Evolutionary conservation across 2,888 invertebrate genomes (phyloP).

Genomic region (Polydrusus tereticollis): DNA sequence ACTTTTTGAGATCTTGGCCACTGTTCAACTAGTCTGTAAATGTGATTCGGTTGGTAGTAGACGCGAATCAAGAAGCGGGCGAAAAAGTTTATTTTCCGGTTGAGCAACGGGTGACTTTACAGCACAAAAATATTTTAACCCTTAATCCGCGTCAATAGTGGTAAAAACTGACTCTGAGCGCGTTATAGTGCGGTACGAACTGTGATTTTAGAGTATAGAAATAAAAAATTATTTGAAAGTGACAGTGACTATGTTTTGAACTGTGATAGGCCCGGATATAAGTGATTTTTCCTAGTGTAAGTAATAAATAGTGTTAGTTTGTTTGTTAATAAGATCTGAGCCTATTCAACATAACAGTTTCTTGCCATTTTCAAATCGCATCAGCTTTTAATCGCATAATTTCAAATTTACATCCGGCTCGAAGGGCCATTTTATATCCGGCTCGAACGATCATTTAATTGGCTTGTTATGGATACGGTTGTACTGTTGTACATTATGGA

Average conservation of each 20-base stretch:
- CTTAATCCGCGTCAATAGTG: background rate
- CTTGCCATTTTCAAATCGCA: too few species aligned
- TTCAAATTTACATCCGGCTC: too few species aligned
- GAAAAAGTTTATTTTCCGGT: background rate
- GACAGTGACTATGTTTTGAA: slow-evolving; percentile 25
- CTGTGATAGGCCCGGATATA: background rate
- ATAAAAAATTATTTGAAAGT: background rate
- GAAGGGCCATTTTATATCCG: too few species aligned
- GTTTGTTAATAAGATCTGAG: background rate
- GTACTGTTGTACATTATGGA: too few species aligned
- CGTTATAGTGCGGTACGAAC: background rate
- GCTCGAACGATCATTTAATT: too few species aligned
- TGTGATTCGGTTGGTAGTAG: background rate
- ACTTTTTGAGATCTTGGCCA: slow-evolving; percentile 21
- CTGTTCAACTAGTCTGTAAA: slow-evolving; percentile 22
- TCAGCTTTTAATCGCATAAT: too few species aligned
- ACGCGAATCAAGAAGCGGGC: background rate
- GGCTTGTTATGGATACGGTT: too few species aligned
- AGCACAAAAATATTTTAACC: background rate
- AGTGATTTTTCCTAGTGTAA: slow-evolving; percentile 18
- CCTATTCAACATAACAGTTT: too few species aligned
- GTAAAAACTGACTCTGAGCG: background rate
- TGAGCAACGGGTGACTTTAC: background rate
- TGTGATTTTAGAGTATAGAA: background rate
- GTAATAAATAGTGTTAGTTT: too few species aligned